Evolutionary conservation across 1,140 invertebrate species (phyloP).

Genomic region (Ostrea edulis): DNA sequence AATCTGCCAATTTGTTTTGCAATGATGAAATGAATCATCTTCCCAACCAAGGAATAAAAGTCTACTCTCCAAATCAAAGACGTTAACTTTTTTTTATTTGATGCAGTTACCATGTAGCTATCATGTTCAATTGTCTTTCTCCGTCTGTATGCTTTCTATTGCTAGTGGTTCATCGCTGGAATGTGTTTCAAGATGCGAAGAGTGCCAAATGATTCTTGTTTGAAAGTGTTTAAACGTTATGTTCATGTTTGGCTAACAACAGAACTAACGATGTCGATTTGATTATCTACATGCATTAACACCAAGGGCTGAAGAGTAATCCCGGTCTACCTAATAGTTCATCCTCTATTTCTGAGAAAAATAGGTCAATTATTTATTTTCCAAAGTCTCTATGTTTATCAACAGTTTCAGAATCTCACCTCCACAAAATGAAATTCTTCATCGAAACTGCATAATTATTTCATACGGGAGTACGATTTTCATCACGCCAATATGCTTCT

Average conservation of each 20-base stretch:
- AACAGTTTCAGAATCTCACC: no score
- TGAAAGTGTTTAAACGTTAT: not conserved
- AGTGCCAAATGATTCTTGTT: not conserved
- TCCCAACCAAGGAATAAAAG: not conserved
- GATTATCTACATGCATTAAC: not conserved
- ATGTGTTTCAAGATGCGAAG: not conserved
- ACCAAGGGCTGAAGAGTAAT: not conserved
- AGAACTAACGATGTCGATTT: no score
- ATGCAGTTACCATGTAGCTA: not conserved
- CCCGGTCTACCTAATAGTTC: not conserved
- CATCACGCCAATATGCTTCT: not conserved
- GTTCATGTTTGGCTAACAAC: not conserved
- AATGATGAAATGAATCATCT: not conserved
- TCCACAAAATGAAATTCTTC: not conserved
- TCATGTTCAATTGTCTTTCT: not conserved
- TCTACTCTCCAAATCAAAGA: slow-evolving; percentile 1
- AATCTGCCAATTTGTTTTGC: not conserved
- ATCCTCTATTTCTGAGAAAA: not conserved
- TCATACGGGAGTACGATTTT: not conserved
- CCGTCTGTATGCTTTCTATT: not conserved
- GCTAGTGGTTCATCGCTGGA: not conserved
- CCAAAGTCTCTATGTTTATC: no score
- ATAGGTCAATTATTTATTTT: no score
- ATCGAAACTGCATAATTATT: not conserved
- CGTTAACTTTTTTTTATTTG: not conserved